These are phyloP conservation scores for Manis crassicaudata DNA, from an alignment of 2,797 vertebrate genomes.

Conservation along the genomic window DNA sequence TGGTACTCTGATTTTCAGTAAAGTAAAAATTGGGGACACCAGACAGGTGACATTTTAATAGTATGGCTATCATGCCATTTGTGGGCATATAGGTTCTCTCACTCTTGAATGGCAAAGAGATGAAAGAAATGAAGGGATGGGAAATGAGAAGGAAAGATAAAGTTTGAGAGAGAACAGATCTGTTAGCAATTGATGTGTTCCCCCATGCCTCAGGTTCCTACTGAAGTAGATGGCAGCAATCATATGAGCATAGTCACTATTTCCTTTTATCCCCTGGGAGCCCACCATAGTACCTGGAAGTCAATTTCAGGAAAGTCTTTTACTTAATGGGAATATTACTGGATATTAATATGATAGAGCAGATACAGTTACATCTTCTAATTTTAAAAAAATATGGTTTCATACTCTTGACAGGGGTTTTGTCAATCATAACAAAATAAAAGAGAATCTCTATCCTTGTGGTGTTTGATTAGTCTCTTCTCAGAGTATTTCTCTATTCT, in stretches of 20 bases:
- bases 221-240: background rate
- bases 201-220: too few relatives aligned
- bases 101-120: conserved; percentile 25
- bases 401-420: background rate
- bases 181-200: background rate
- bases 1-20: background rate
- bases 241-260: background rate
- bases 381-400: conserved; percentile 42
- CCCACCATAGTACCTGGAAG: background rate
- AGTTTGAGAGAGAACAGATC: background rate
- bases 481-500: background rate
- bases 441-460: background rate
- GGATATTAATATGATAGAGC: background rate
- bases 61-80: background rate
- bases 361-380: background rate
- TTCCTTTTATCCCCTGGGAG: background rate
- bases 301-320: background rate
- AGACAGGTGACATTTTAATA: conserved; percentile 39
- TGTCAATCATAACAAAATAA: background rate
- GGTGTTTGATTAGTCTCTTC: background rate
- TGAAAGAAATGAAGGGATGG: background rate
- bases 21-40: conserved; percentile 26
- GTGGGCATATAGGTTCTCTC: background rate
- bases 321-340: background rate
- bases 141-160: background rate